These are phyloP conservation scores for Apodemia mormo DNA, from an alignment of 2,888 invertebrate species.

Conservation along the genomic window DNA sequence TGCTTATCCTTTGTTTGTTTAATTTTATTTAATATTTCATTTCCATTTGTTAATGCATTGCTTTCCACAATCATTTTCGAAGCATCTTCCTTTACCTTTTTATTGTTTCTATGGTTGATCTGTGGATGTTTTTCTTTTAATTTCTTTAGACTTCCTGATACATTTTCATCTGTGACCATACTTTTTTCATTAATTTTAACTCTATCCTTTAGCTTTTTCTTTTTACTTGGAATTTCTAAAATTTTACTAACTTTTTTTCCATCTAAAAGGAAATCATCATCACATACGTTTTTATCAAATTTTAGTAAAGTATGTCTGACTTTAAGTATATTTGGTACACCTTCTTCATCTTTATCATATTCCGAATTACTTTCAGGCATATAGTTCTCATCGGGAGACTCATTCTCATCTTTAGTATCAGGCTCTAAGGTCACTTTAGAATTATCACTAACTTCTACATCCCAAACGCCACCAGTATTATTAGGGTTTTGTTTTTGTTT, in stretches of 20 bases:
- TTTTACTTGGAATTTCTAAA: slow-evolving; percentile 19
- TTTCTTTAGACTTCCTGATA: not conserved
- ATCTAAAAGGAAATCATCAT: not conserved
- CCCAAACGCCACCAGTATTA: slow-evolving; percentile 26
- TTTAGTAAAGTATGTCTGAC: not conserved
- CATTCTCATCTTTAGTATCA: not conserved
- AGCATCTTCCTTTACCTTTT: not conserved
- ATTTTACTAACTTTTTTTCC: slow-evolving; percentile 4
- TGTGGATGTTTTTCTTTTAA: not conserved
- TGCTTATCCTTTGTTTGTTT: not conserved
- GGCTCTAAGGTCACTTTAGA: not conserved
- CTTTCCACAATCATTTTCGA: not conserved
- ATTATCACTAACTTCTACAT: slow-evolving; percentile 16
- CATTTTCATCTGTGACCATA: not conserved
- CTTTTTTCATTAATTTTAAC: not conserved
- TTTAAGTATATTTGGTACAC: slow-evolving; percentile 2
- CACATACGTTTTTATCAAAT: not conserved
- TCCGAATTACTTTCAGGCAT: slow-evolving; percentile 27
- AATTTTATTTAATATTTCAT: not conserved
- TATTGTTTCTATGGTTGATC: not conserved
- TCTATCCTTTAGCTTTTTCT: slow-evolving; percentile 29
- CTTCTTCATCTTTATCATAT: slow-evolving; percentile 9
- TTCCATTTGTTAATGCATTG: not conserved
- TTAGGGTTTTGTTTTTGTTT: slow-evolving; percentile 42
- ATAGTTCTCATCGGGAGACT: slow-evolving; percentile 27